These are phyloP conservation scores for Corythornis vintsioides DNA, from an alignment of 2,113 vertebrate genomes.

Conservation along the genomic window DNA sequence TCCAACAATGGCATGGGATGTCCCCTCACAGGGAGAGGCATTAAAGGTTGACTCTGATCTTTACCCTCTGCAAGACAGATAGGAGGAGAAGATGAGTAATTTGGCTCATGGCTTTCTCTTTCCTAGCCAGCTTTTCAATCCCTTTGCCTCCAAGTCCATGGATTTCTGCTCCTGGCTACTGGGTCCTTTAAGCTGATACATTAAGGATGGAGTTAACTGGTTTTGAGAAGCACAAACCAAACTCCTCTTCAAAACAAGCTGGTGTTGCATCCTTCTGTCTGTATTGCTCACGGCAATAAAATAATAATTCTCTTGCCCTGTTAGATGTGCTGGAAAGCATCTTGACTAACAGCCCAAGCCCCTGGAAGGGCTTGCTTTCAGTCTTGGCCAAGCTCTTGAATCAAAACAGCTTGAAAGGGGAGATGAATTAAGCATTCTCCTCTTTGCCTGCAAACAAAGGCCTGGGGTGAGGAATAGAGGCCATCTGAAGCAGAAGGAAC, in stretches of 20 bases:
- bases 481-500: neutral
- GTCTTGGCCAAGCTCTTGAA: neutral
- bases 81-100: neutral
- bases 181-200: neutral
- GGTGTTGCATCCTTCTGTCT: neutral
- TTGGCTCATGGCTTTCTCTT: neutral
- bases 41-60: neutral
- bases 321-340: neutral
- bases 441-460: neutral
- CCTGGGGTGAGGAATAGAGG: neutral
- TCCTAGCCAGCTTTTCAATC: neutral
- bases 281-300: neutral
- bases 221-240: neutral
- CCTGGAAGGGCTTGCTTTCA: neutral
- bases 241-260: neutral
- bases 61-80: neutral
- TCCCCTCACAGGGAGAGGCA: neutral
- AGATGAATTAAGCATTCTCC: neutral
- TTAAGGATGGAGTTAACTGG: neutral
- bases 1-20: neutral
- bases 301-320: neutral
- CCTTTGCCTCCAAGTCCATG: neutral
- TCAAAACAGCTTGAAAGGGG: neutral
- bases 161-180: neutral
- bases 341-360: neutral